A percentile compares a stretch with the other conserved stretches of the same genome.
phyloP scores from a whole-genome alignment of 2,113 vertebrate genomes.

The Myanophis thanlyinensis region DNA sequence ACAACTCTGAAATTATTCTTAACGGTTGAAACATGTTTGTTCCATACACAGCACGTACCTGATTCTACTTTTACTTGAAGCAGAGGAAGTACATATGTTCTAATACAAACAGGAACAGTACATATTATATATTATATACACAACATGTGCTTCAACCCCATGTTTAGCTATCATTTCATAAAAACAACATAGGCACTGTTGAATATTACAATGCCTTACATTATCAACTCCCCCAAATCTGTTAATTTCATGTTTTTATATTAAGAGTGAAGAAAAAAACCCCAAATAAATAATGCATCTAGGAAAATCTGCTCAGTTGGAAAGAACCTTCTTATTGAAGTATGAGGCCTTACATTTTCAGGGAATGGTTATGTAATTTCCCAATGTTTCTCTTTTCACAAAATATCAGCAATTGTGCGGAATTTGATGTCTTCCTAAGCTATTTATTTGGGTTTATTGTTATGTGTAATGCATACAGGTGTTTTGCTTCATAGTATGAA shows the following conservation, averaged over 20 bases:
- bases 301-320: background rate
- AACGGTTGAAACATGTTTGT: background rate
- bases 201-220: background rate
- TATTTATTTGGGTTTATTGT: background rate
- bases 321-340: background rate
- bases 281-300: background rate
- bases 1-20: background rate
- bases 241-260: background rate
- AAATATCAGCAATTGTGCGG: background rate
- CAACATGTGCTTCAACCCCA: background rate
- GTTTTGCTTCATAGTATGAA: rapidly evolving
- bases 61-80: background rate
- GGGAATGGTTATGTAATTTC: background rate
- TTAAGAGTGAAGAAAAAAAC: background rate
- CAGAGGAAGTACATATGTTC: background rate
- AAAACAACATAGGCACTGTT: background rate
- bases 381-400: background rate
- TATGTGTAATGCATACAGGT: background rate
- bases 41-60: background rate
- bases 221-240: background rate
- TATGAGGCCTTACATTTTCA: background rate
- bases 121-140: background rate
- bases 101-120: background rate
- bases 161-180: background rate
- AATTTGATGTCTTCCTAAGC: background rate